A percentile compares a stretch with the other conserved stretches of the same genome.
Evolutionary conservation across 2,888 invertebrate genomes (phyloP).

Genomic region (Amphimallon solstitiale): DNA sequence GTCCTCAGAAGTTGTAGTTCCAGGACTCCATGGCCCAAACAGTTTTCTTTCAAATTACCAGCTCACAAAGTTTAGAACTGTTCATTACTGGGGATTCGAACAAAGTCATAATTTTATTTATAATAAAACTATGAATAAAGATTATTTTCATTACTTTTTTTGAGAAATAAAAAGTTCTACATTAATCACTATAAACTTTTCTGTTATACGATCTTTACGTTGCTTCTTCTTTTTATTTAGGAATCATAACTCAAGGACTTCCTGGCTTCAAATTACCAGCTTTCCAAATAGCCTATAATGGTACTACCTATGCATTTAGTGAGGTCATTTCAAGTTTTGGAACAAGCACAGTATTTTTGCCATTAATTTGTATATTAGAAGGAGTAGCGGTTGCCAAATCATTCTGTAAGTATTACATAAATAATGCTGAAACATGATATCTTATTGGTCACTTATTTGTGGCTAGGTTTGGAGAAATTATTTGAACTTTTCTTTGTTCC

Average conservation of each 20-base stretch:
- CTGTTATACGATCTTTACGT: too few species aligned
- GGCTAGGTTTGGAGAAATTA: too few species aligned
- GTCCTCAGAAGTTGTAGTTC: too few species aligned
- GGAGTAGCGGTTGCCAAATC: constrained; percentile 81
- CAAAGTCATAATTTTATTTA: too few species aligned
- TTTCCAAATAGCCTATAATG: constrained; percentile 70
- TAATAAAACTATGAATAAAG: too few species aligned
- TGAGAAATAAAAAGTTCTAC: too few species aligned
- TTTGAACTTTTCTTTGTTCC: constrained; percentile 44
- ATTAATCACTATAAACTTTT: too few species aligned
- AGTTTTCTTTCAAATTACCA: too few species aligned
- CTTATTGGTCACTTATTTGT: background rate
- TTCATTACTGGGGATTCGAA: too few species aligned
- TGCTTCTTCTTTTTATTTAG: background rate
- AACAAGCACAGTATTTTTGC: constrained; percentile 73
- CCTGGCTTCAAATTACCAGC: constrained; percentile 76
- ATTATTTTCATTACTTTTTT: too few species aligned
- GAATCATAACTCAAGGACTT: constrained; percentile 67
- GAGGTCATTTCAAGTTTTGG: constrained; percentile 73
- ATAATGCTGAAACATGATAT: background rate
- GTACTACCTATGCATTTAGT: constrained; percentile 68
- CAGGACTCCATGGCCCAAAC: too few species aligned
- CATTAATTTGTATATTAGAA: constrained; percentile 78
- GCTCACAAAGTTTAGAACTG: too few species aligned
- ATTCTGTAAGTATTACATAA: constrained; percentile 69